phyloP scores from a whole-genome alignment of 2,888 invertebrate genomes.

The Caradrina kadenii region DNA sequence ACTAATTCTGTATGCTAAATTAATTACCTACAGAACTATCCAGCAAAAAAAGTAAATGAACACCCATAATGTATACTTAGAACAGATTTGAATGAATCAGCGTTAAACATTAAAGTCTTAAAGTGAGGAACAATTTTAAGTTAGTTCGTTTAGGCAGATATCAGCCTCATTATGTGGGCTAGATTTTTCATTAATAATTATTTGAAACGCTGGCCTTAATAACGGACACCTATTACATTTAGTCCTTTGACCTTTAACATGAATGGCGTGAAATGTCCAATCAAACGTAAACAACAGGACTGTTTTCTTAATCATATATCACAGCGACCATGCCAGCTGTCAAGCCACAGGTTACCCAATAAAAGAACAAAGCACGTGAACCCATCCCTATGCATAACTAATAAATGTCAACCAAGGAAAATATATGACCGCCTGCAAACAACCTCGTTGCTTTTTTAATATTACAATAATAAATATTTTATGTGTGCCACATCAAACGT shows the following conservation, averaged over 20 bases:
- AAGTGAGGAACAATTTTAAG: too few relatives aligned
- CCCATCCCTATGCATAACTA: slow-evolving; percentile 19
- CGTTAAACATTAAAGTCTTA: too few relatives aligned
- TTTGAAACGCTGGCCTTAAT: too few relatives aligned
- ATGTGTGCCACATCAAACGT: slow-evolving; percentile 12
- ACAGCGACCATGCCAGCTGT: background rate
- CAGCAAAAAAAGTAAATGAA: too few relatives aligned
- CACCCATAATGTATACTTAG: too few relatives aligned
- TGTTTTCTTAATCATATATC: slow-evolving; percentile 12
- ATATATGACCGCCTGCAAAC: slow-evolving; percentile 27
- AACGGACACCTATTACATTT: background rate
- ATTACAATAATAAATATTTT: slow-evolving; percentile 27
- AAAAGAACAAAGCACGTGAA: slow-evolving; percentile 21
- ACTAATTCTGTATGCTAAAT: too few relatives aligned
- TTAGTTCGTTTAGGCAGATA: too few relatives aligned
- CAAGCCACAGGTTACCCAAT: slow-evolving; percentile 3
- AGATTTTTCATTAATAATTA: too few relatives aligned
- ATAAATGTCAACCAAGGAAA: slow-evolving; percentile 36
- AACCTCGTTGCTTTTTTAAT: slow-evolving; percentile 33
- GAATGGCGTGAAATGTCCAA: background rate
- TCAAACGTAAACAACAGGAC: background rate
- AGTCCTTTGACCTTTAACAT: background rate
- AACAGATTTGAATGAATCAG: too few relatives aligned
- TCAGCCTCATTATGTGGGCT: too few relatives aligned
- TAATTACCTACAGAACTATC: too few relatives aligned